Conservation (phyloP, 2,797 vertebrate species). For the Pseudochirops cupreus region DNA sequence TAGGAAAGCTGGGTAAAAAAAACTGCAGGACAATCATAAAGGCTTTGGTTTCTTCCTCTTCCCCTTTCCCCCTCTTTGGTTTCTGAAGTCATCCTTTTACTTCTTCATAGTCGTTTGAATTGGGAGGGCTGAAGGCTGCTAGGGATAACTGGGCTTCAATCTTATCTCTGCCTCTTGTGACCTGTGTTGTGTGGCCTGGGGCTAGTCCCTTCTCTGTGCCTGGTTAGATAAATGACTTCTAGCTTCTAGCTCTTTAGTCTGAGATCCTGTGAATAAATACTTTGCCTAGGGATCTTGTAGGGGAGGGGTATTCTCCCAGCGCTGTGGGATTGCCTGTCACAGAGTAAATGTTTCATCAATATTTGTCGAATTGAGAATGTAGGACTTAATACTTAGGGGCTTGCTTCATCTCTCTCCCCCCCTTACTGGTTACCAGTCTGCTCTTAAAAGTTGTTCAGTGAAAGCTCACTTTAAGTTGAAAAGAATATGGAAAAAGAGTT, state of each 20-base stretch:
- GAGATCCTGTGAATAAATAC: neutral
- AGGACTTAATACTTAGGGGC: neutral
- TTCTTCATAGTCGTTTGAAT: neutral
- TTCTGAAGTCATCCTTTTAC: neutral
- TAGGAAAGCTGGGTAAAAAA: neutral
- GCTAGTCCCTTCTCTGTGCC: neutral
- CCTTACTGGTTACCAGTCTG: neutral
- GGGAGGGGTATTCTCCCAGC: neutral
- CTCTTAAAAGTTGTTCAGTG: neutral
- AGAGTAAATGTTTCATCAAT: neutral
- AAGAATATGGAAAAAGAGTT: neutral
- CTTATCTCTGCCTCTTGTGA: neutral
- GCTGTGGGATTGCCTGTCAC: neutral
- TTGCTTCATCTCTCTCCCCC: neutral
- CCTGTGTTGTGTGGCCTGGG: neutral
- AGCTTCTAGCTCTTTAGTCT: neutral
- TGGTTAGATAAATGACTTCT: neutral
- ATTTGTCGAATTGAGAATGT: neutral
- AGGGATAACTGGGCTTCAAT: neutral
- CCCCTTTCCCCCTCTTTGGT: too few species aligned
- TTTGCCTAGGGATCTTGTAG: neutral
- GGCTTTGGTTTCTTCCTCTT: neutral
- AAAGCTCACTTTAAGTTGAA: neutral
- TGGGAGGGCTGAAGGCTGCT: neutral
- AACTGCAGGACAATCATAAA: neutral